These are phyloP conservation scores for Nomada fabriciana DNA, from an alignment of 2,888 invertebrate species.

Conservation along the genomic window DNA sequence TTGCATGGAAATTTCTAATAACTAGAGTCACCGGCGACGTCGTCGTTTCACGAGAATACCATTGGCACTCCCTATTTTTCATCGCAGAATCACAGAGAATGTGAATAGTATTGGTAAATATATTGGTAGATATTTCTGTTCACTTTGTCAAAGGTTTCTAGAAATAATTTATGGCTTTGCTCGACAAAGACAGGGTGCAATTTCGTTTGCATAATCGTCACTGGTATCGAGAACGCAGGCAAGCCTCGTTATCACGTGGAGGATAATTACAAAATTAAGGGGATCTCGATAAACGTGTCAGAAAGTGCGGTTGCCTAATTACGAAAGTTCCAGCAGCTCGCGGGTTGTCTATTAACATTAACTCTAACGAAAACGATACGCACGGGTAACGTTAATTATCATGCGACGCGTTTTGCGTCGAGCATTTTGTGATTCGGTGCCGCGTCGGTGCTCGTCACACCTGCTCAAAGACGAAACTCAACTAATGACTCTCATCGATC, in stretches of 20 bases:
- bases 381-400: conserved; percentile 44
- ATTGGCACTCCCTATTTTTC: not conserved
- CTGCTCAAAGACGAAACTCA: conserved; percentile 1
- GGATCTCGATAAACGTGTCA: conserved; percentile 34
- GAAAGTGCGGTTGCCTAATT: conserved; percentile 37
- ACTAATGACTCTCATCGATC: conserved; percentile 34
- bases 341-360: conserved; percentile 36
- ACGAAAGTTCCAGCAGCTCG: conserved; percentile 29
- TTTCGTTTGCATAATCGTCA: not conserved
- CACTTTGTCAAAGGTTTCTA: too few species aligned
- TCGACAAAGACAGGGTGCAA: too few species aligned
- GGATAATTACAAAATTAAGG: conserved; percentile 39
- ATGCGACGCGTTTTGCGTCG: conserved; percentile 31
- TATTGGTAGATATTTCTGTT: too few species aligned
- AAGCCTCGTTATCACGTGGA: not conserved
- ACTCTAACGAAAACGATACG: conserved; percentile 19
- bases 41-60: not conserved
- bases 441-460: not conserved
- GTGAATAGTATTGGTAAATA: too few species aligned
- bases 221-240: not conserved
- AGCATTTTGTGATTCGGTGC: conserved; percentile 21
- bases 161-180: not conserved
- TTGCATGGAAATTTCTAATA: conserved; percentile 16
- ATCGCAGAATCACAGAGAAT: not conserved
- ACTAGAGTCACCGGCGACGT: conserved; percentile 15